Percentiles rank a stretch among this genome's conserved stretches.
Evolutionary conservation across 2,888 invertebrate genomes (phyloP).

Genomic region (Platypus cylindrus): DNA sequence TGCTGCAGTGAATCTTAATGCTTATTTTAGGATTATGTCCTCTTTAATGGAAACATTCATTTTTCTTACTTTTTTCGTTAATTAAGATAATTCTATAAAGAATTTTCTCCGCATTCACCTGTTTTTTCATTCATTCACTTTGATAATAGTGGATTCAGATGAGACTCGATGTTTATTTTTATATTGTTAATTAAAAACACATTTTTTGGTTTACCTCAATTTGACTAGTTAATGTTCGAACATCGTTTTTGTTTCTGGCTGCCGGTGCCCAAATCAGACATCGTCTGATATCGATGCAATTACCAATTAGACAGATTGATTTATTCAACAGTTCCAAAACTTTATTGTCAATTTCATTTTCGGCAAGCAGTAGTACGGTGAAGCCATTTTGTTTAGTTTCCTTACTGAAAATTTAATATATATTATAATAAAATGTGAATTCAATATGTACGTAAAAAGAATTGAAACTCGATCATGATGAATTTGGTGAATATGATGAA

Average conservation of each 20-base stretch:
- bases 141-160: no score
- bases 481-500: no score
- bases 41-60: no score
- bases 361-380: slow-evolving; percentile 38
- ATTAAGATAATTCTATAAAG: no score
- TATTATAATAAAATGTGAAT: slow-evolving; percentile 1
- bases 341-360: slow-evolving; percentile 35
- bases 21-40: no score
- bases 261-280: slow-evolving; percentile 34
- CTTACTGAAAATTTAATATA: slow-evolving; percentile 29
- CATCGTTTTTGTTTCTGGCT: slow-evolving; percentile 18
- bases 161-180: background rate
- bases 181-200: background rate
- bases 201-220: slow-evolving; percentile 28
- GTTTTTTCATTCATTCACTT: no score
- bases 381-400: slow-evolving; percentile 37
- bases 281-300: slow-evolving; percentile 28
- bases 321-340: slow-evolving; percentile 39
- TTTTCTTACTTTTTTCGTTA: no score
- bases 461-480: no score
- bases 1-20: no score
- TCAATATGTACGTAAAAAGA: background rate
- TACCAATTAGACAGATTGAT: slow-evolving; percentile 36
- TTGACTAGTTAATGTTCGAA: slow-evolving; percentile 27
- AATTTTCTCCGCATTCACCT: no score